These are phyloP conservation scores for Pteronotus mesoamericanus DNA, from an alignment of 2,797 vertebrate species.

Conservation along the genomic window DNA sequence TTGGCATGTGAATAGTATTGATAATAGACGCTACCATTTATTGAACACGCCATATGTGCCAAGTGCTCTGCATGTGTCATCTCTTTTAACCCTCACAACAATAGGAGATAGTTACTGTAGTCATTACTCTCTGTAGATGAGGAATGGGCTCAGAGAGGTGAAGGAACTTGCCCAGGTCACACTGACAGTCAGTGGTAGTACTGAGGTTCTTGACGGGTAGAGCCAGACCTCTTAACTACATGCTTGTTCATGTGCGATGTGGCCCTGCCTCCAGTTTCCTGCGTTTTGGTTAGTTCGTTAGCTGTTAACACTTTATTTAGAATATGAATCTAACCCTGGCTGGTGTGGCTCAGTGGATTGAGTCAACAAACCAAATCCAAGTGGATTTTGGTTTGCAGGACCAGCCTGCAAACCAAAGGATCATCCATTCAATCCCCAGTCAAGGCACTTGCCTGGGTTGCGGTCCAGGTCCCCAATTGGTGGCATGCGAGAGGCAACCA, in stretches of 20 bases:
- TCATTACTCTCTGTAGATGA: not conserved
- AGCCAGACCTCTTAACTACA: not conserved
- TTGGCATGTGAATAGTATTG: not conserved
- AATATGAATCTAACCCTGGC: not conserved
- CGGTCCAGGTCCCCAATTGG: too few relatives aligned
- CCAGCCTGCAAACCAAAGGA: too few relatives aligned
- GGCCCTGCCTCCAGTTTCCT: not conserved
- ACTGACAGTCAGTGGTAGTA: not conserved
- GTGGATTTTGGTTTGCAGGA: too few relatives aligned
- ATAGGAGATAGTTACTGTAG: not conserved
- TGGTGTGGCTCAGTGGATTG: too few relatives aligned
- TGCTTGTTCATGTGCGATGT: not conserved
- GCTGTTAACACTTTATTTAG: not conserved
- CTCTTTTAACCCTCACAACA: not conserved
- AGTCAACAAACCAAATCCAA: too few relatives aligned
- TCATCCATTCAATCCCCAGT: too few relatives aligned
- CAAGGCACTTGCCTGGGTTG: too few relatives aligned
- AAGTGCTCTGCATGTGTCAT: not conserved
- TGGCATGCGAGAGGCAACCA: too few relatives aligned
- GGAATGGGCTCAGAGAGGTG: not conserved
- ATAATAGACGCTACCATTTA: not conserved
- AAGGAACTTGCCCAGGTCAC: not conserved
- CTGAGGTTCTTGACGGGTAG: not conserved
- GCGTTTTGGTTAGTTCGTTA: not conserved
- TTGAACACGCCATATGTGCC: not conserved